Percentiles rank a stretch among this genome's conserved stretches.
Evolutionary conservation across 2,113 vertebrate species (phyloP).

Genomic region (Salvelinus alpinus): DNA sequence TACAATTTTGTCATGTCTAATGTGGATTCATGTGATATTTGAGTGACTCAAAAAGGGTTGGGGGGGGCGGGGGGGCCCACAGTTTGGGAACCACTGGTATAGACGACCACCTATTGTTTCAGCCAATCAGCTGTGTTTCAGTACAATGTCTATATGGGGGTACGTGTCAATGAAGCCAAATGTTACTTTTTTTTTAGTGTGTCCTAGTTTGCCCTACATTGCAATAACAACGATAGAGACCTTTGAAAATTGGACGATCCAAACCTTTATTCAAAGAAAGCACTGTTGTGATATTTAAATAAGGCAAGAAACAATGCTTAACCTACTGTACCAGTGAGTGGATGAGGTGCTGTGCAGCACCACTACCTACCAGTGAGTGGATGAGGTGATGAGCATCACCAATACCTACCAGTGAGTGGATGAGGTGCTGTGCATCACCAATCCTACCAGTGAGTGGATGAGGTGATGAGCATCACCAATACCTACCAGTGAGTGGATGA

Average conservation of each 20-base stretch:
- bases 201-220: conserved; percentile 14
- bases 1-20: too few species aligned
- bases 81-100: background rate
- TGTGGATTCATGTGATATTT: too few species aligned
- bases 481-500: conserved; percentile 1
- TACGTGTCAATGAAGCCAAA: conserved; percentile 10
- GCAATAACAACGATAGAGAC: conserved; percentile 16
- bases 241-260: conserved; percentile 5
- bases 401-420: too few species aligned
- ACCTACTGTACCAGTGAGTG: background rate
- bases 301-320: background rate
- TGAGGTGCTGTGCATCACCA: too few species aligned
- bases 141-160: conserved; percentile 3
- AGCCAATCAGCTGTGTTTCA: background rate
- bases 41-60: too few species aligned
- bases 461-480: background rate
- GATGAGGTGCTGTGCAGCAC: too few species aligned
- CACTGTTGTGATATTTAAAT: conserved; percentile 13
- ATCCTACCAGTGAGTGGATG: background rate
- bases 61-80: too few species aligned
- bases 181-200: background rate
- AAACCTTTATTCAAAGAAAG: conserved; percentile 11
- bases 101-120: background rate
- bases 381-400: too few species aligned
- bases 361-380: too few species aligned